These are phyloP conservation scores for human DNA, from an alignment of 2,113 vertebrate genomes.

Conservation along the genomic window GRCh38 chr1:67393501-67394000, in stretches of 20 bases:
- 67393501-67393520: background rate
- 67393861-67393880: background rate
- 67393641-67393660: background rate
- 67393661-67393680: background rate
- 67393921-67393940: background rate
- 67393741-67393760: background rate
- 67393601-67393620: background rate
- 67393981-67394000: background rate
- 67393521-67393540: background rate
- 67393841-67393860: background rate
- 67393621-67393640: background rate
- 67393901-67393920: background rate
- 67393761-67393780: background rate
- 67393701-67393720: background rate
- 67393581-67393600: background rate
- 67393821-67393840: background rate
- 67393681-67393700: background rate
- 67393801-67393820: background rate
- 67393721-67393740: constrained; percentile 20
- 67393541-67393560: background rate
- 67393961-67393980: background rate
- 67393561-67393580: background rate
- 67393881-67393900: background rate
- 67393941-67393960: background rate
- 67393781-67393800: background rate